A percentile compares a stretch with the other conserved stretches of the same genome.
phyloP scores from a whole-genome alignment of 2,113 vertebrate species.

The Solea solea region DNA sequence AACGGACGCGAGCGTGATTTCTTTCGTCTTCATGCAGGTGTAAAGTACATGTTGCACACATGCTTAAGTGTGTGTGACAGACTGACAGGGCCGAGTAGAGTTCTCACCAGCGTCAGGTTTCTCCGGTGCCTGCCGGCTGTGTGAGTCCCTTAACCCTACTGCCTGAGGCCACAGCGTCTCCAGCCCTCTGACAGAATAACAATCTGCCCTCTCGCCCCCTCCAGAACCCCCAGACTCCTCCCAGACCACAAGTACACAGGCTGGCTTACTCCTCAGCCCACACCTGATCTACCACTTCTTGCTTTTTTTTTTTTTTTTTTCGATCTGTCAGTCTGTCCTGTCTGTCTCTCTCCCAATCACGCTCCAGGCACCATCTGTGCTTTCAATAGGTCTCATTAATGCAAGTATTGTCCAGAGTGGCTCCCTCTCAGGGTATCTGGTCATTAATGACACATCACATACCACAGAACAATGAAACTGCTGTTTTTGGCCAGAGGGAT shows the following conservation, averaged over 20 bases:
- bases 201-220: conserved; percentile 50
- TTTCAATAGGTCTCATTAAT: conserved; percentile 80
- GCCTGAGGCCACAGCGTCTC: conserved; percentile 69
- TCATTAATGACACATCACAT: conserved; percentile 77
- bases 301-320: conserved; percentile 49
- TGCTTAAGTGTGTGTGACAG: conserved; percentile 58
- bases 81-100: conserved; percentile 45
- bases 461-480: conserved; percentile 63
- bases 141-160: conserved; percentile 50
- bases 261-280: conserved; percentile 47
- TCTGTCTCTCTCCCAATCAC: conserved; percentile 42
- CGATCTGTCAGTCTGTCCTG: conserved; percentile 55
- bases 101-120: conserved; percentile 82
- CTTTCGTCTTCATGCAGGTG: conserved; percentile 41
- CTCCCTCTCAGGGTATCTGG: conserved; percentile 65
- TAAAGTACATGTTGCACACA: conserved; percentile 47
- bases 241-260: conserved; percentile 43
- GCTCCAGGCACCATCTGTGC: conserved; percentile 73
- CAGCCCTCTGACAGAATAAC: conserved; percentile 69
- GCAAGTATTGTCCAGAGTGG: conserved; percentile 60
- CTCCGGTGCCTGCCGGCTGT: conserved; percentile 52
- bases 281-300: conserved; percentile 69
- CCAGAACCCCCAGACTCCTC: conserved; percentile 36
- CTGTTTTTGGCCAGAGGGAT: conserved; percentile 59
- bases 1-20: not conserved